Evolutionary conservation across 2,113 vertebrate genomes (phyloP).

Genomic region (Motacilla alba): DNA sequence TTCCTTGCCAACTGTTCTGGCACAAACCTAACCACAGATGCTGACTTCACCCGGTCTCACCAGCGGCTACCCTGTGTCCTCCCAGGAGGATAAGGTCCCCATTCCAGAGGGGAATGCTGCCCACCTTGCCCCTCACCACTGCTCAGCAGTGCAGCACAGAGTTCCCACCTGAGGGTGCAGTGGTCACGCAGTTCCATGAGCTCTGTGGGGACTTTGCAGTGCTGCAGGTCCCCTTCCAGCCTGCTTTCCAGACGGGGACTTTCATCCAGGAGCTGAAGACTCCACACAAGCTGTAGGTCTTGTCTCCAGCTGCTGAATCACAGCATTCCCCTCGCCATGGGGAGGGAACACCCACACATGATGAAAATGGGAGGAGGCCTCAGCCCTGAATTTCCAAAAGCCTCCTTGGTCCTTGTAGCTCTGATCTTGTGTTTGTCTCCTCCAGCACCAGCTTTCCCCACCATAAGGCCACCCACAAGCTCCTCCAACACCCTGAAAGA

Average conservation of each 20-base stretch:
- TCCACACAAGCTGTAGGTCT: background rate
- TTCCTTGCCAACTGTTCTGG: background rate
- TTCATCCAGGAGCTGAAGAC: background rate
- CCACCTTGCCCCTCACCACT: background rate
- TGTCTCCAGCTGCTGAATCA: background rate
- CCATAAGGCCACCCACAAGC: background rate
- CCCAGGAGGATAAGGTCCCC: background rate
- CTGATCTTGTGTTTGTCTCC: background rate
- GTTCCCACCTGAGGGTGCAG: no score
- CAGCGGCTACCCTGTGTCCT: background rate
- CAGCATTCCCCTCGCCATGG: accelerated
- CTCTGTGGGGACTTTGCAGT: background rate
- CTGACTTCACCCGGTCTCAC: background rate
- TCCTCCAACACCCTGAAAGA: background rate
- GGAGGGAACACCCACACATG: background rate
- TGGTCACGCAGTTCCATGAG: background rate
- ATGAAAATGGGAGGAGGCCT: accelerated
- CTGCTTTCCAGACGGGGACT: background rate
- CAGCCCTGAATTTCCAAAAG: background rate
- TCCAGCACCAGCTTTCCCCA: background rate
- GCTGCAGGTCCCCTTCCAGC: background rate
- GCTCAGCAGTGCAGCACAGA: background rate
- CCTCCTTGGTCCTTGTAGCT: background rate
- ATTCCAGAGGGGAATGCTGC: background rate
- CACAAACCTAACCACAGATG: background rate